A percentile compares a stretch with the other conserved stretches of the same genome.
Evolutionary conservation across 2,797 vertebrate species (phyloP).

Genomic region (Sebastes taczanowskii): DNA sequence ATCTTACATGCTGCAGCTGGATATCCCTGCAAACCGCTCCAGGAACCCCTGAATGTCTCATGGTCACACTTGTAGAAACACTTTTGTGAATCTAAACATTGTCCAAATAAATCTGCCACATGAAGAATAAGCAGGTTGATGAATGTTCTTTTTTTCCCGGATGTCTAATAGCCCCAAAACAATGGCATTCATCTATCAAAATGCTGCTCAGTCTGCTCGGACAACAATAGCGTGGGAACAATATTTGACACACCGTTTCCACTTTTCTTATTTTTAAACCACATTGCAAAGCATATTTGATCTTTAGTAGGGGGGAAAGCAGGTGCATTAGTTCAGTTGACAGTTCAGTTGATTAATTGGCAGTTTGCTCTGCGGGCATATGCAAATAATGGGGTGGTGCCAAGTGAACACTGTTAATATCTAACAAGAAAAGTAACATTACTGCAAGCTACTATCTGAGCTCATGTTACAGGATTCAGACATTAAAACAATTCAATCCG

Average conservation of each 20-base stretch:
- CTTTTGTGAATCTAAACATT: slow-evolving; percentile 51
- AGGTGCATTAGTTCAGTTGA: not conserved
- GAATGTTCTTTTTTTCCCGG: slow-evolving; percentile 53
- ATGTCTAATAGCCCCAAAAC: slow-evolving; percentile 58
- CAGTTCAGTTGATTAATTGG: not conserved
- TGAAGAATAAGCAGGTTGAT: slow-evolving; percentile 61
- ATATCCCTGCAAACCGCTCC: not conserved
- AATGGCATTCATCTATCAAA: slow-evolving; percentile 63
- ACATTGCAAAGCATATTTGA: not conserved
- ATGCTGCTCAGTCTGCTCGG: slow-evolving; percentile 34
- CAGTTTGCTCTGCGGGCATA: not conserved
- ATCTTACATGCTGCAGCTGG: not conserved
- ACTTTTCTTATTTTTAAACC: not conserved
- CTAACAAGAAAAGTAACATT: not conserved
- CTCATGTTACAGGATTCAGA: not conserved
- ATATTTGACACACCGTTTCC: slow-evolving; percentile 12
- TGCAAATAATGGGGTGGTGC: not conserved
- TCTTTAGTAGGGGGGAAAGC: not conserved
- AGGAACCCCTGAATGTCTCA: not conserved
- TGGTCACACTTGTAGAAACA: slow-evolving; percentile 31
- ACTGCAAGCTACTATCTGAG: not conserved
- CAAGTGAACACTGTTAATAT: not conserved
- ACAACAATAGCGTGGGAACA: slow-evolving; percentile 70
- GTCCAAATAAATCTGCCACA: slow-evolving; percentile 67
- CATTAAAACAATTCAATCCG: not conserved